Evolutionary conservation across 2,888 invertebrate species (phyloP), one percentile per base, ranked within the genome.

Genomic region (Margaritifera margaritifera): DNA sequence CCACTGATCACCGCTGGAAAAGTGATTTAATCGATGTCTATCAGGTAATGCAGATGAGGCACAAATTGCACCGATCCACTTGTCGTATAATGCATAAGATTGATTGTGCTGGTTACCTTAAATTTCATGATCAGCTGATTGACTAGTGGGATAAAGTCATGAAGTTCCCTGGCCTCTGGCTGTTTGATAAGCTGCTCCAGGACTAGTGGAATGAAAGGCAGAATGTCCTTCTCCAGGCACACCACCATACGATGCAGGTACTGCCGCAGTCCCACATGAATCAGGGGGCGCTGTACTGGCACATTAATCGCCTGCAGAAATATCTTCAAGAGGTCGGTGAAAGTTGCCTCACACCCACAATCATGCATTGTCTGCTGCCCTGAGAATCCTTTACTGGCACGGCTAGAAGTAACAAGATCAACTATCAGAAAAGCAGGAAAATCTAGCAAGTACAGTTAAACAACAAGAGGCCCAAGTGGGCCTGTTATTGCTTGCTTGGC

Each of bases 101-200:
- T 42, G 42, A 25, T 18, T 52, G 18, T 51, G 4, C 31, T 51
- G 55, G 69, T 63, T 66, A 86, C 89, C 90, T 92, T 92, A 81
- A 92, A 92, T 84, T 92, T 92, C 70, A 90, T 89, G 64, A 92
- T 91, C 58, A 92, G 89, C 83, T 92, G 92, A 82, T 92, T 92
- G 77, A 92, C 90, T 52, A 92, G 89, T 2, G 92, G 92, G 59
- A 92, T 90, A 79, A 92, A 92, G 80, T 92, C 92, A 71, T 90
- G 89, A 25, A 90, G 82, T 71, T 88, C 90, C 77, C 85, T 85
- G 68, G 90, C 89, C 69, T 87, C 86, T 1, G 88, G 85, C 59
- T 87, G 80, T 70, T 90, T 90, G 51, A 92, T 86, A 50, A 92
- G 88, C 54, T 88, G 88, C 77, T 91, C 90, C 55, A 92, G 89